Evolutionary conservation across 2,113 vertebrate genomes (phyloP).

Genomic region (Panthera uncia): DNA sequence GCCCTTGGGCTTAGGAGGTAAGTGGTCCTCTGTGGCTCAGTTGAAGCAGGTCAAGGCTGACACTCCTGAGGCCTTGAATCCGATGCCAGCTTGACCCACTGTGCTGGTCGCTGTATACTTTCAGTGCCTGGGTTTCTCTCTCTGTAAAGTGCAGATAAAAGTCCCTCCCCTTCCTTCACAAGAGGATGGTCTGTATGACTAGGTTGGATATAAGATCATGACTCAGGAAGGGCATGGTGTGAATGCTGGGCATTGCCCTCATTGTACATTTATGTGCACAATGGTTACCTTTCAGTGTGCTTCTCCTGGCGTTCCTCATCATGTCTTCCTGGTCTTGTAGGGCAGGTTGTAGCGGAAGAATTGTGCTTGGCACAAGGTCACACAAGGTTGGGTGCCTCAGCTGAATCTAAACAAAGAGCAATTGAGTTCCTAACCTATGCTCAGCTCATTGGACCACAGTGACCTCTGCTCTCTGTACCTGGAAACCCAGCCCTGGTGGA

Average conservation of each 20-base stretch:
- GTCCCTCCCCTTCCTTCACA: not conserved
- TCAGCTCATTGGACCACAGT: not conserved
- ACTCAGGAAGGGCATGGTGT: not conserved
- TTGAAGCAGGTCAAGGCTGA: not conserved
- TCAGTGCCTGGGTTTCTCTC: not conserved
- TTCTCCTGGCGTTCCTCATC: not conserved
- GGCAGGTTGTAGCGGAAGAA: not conserved
- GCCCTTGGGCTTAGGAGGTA: not conserved
- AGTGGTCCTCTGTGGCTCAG: not conserved
- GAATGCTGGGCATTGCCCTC: not conserved
- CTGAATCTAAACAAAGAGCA: constrained; percentile 43
- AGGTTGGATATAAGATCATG: not conserved
- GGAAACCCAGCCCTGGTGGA: not conserved
- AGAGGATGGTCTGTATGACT: not conserved
- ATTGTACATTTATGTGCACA: not conserved
- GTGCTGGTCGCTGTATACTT: not conserved
- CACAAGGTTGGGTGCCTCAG: not conserved
- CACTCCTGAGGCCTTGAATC: not conserved
- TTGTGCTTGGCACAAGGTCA: not conserved
- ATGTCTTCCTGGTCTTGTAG: not conserved
- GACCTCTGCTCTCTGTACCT: constrained; percentile 43
- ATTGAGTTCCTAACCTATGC: constrained; percentile 8
- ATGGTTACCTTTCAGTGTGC: not conserved
- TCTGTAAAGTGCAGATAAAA: not conserved
- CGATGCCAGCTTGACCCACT: not conserved